phyloP scores from a whole-genome alignment of 2,797 vertebrate genomes.

The Sebastiscus tertius region DNA sequence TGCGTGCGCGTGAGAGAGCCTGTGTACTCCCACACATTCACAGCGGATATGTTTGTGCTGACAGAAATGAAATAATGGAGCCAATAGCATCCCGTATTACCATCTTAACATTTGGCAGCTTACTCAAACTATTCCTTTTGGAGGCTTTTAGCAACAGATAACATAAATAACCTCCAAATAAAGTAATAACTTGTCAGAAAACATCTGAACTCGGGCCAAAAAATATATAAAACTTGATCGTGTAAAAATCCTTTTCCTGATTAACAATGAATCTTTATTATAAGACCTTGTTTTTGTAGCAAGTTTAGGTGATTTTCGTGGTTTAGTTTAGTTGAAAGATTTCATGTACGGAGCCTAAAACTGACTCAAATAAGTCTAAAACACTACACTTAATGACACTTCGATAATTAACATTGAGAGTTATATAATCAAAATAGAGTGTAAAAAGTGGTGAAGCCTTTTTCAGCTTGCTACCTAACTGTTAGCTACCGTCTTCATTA shows the following conservation, averaged over 20 bases:
- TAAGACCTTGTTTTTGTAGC: neutral
- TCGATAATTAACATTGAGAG: neutral
- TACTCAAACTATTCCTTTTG: constrained; percentile 13
- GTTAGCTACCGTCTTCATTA: neutral
- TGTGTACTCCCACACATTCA: constrained; percentile 26
- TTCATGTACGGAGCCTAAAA: neutral
- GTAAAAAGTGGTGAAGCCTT: too few relatives aligned
- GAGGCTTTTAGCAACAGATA: constrained; percentile 34
- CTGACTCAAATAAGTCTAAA: neutral
- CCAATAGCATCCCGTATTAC: constrained; percentile 31
- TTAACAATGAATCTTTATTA: neutral
- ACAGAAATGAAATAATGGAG: constrained; percentile 43
- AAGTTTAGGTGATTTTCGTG: neutral
- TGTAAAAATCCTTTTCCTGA: neutral
- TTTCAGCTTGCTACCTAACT: neutral
- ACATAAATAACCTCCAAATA: constrained; percentile 37
- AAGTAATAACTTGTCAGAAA: constrained; percentile 30
- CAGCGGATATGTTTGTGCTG: constrained; percentile 41
- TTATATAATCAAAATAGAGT: neutral
- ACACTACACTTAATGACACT: neutral
- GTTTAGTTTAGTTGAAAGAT: neutral
- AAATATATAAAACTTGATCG: neutral
- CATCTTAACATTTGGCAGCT: constrained; percentile 37
- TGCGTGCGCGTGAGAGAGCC: neutral
- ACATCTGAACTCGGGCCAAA: neutral